Percentiles rank a stretch among this genome's conserved stretches.
Conservation (phyloP, 64 coral and sea anemone genomes). For the Actinia equina region DNA sequence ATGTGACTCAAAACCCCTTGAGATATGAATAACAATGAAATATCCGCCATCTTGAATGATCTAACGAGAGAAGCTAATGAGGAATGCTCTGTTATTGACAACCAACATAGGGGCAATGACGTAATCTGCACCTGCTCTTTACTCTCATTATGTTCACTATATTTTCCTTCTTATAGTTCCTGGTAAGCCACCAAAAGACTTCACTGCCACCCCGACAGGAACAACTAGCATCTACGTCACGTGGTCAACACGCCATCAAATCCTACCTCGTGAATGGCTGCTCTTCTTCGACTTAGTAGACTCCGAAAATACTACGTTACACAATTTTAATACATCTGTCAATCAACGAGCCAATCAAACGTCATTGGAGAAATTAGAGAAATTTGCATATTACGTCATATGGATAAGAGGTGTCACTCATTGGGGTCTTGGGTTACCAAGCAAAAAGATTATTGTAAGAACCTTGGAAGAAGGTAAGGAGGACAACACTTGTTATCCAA, state of each 20-base stretch:
- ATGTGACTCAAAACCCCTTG: too few relatives aligned
- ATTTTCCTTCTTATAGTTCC: slow-evolving; percentile 42
- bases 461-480: slow-evolving; percentile 40
- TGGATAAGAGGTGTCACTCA: slow-evolving; percentile 27
- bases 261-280: slow-evolving; percentile 16
- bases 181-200: slow-evolving; percentile 39
- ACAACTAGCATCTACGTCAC: slow-evolving; percentile 60
- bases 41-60: too few relatives aligned
- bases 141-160: too few relatives aligned
- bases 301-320: background rate
- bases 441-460: background rate
- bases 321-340: background rate
- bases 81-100: too few relatives aligned
- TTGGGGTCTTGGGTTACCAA: slow-evolving; percentile 18
- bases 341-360: background rate
- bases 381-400: slow-evolving; percentile 22
- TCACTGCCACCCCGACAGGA: slow-evolving; percentile 45
- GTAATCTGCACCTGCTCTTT: too few relatives aligned
- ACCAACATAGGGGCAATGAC: too few relatives aligned
- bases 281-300: background rate
- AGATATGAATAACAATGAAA: too few relatives aligned
- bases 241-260: slow-evolving; percentile 35
- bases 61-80: too few relatives aligned
- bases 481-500: too few relatives aligned
- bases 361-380: slow-evolving; percentile 18